Evolutionary conservation across 2,888 invertebrate genomes (phyloP).

Genomic region (Asteroscopus sphinx): DNA sequence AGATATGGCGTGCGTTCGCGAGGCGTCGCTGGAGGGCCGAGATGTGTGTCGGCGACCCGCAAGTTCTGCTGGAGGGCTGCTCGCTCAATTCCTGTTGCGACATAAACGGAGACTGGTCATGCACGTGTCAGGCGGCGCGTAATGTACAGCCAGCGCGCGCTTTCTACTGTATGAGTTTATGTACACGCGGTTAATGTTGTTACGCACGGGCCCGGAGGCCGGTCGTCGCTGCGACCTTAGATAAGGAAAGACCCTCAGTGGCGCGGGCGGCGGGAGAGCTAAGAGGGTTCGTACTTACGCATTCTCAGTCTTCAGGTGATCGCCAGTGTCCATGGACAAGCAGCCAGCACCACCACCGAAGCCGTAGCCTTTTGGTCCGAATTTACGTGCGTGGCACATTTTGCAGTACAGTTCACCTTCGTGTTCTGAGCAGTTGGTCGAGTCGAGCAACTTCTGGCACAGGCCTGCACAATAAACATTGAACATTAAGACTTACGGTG

Average conservation of each 20-base stretch:
- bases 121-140: slow-evolving; percentile 88
- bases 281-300: slow-evolving; percentile 92
- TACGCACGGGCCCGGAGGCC: slow-evolving; percentile 88
- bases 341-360: slow-evolving; percentile 99
- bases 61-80: slow-evolving; percentile 84
- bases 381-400: slow-evolving; percentile 99
- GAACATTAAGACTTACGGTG: not conserved
- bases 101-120: slow-evolving; percentile 90
- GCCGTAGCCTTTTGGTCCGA: slow-evolving; percentile 99
- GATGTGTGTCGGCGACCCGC: slow-evolving; percentile 85
- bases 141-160: slow-evolving; percentile 89
- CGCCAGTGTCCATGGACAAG: slow-evolving; percentile 98
- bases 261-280: slow-evolving; percentile 87
- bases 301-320: slow-evolving; percentile 93
- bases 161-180: slow-evolving; percentile 87
- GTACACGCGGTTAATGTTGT: slow-evolving; percentile 89
- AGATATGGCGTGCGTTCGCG: slow-evolving; percentile 85
- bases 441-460: slow-evolving; percentile 99
- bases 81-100: slow-evolving; percentile 89
- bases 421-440: slow-evolving; percentile 99
- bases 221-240: slow-evolving; percentile 84
- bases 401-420: slow-evolving; percentile 99
- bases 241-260: slow-evolving; percentile 90
- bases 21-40: slow-evolving; percentile 86
- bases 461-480: slow-evolving; percentile 90